phyloP scores from a whole-genome alignment of 2,113 vertebrate species.

The Pitta sordida region DNA sequence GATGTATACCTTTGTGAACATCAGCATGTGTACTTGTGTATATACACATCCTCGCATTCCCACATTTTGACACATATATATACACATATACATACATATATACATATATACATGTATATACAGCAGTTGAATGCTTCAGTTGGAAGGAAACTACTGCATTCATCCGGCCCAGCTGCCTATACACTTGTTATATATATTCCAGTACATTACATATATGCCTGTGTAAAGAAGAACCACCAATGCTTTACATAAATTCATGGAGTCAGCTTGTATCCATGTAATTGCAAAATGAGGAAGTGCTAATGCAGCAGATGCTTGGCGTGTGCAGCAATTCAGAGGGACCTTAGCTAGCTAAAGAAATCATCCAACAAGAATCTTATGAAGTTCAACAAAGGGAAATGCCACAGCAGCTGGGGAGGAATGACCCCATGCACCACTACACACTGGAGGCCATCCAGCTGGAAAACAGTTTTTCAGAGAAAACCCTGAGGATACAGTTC shows the following conservation, averaged over 20 bases:
- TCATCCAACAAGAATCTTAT: neutral
- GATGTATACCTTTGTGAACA: neutral
- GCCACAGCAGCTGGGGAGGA: neutral
- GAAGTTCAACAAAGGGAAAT: neutral
- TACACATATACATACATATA: neutral
- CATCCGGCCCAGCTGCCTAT: neutral
- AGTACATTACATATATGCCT: neutral
- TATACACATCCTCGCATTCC: too few relatives aligned
- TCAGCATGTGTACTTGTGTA: neutral
- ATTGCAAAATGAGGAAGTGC: neutral
- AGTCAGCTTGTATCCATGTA: neutral
- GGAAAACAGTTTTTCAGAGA: neutral
- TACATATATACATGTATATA: too few relatives aligned
- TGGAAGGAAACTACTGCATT: fast-evolving
- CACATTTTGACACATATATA: too few relatives aligned
- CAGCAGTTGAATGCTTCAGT: neutral
- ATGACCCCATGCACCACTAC: neutral
- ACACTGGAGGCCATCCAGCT: too few relatives aligned
- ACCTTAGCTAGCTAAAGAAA: neutral
- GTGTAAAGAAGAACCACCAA: neutral
- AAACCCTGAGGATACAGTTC: neutral
- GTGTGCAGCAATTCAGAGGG: neutral
- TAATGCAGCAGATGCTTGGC: neutral
- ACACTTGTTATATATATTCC: neutral
- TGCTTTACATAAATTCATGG: neutral